Percentiles rank a stretch among this genome's conserved stretches.
Conservation (phyloP, 2,113 vertebrate genomes). For the Smithornis capensis region DNA sequence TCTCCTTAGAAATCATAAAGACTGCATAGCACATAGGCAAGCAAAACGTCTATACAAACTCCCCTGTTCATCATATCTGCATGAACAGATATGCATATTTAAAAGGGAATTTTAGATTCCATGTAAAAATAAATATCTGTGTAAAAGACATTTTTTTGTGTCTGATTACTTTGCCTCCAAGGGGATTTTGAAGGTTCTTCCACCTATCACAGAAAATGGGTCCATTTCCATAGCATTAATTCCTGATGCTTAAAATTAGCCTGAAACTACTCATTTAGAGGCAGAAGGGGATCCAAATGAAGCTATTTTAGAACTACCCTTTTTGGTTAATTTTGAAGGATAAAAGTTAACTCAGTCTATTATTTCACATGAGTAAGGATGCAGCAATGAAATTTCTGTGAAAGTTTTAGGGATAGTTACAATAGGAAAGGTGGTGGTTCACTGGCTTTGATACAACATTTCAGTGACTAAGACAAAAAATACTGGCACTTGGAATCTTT, state of each 20-base stretch:
- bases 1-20: not conserved
- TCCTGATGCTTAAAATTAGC: not conserved
- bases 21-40: not conserved
- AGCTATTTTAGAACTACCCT: not conserved
- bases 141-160: not conserved
- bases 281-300: not conserved
- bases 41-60: not conserved
- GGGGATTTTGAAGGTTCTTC: not conserved
- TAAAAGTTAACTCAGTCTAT: not conserved
- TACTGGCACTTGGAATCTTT: not conserved
- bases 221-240: not conserved
- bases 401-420: not conserved
- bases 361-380: not conserved
- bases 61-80: too few relatives aligned
- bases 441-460: not conserved
- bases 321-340: not conserved
- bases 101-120: not conserved
- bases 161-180: not conserved
- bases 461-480: not conserved
- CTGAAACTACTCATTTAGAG: not conserved
- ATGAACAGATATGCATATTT: not conserved
- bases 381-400: not conserved
- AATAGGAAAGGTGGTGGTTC: not conserved
- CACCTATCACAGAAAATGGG: not conserved
- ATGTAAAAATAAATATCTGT: not conserved